Conservation (phyloP, 2,888 invertebrate genomes). For the Isoperla grammatica region DNA sequence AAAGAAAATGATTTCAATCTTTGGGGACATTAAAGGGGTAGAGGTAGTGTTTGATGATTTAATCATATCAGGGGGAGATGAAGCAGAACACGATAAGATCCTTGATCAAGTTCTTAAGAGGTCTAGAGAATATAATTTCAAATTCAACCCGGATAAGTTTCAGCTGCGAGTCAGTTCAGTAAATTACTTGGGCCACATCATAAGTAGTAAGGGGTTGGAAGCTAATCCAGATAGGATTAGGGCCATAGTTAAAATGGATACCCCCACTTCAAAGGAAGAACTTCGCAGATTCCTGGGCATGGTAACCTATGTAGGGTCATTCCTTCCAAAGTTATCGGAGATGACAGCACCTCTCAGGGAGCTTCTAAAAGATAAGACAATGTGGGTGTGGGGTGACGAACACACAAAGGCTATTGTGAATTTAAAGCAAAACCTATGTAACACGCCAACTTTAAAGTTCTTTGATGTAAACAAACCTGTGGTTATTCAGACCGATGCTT, state of each 20-base stretch:
- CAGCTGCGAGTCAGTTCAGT: conserved; percentile 33
- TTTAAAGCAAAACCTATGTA: too few species aligned
- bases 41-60: conserved; percentile 40
- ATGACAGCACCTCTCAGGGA: too few species aligned
- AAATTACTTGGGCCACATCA: conserved; percentile 31
- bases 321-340: conserved; percentile 34
- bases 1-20: conserved; percentile 34
- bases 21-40: conserved; percentile 38
- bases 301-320: conserved; percentile 35
- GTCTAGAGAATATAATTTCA: conserved; percentile 30
- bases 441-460: too few species aligned
- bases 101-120: conserved; percentile 20
- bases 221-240: not conserved
- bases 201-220: conserved; percentile 30
- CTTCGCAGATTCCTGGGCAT: conserved; percentile 36
- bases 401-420: conserved; percentile 14
- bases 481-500: not conserved
- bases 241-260: not conserved
- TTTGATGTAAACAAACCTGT: not conserved
- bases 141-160: conserved; percentile 32
- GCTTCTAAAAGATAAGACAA: too few species aligned
- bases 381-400: conserved; percentile 21
- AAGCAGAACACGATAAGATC: conserved; percentile 14
- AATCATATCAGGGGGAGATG: conserved; percentile 31
- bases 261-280: conserved; percentile 33